Evolutionary conservation across 1,140 invertebrate genomes (phyloP), one percentile per base, ranked within the genome.

Genomic region (Plutomurus gul): DNA sequence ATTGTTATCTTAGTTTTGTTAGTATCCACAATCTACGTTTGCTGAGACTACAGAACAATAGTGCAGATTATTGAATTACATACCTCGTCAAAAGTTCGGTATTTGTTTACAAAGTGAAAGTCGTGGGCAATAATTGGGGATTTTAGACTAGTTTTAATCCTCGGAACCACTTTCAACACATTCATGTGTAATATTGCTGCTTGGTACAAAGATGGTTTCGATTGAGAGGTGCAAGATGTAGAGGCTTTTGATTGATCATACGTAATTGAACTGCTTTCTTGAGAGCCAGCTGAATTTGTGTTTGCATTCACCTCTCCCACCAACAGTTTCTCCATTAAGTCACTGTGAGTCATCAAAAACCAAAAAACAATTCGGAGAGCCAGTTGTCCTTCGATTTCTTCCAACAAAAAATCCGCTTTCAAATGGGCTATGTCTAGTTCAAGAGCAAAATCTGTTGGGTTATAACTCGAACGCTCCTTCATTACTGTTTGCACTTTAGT

Each of bases 41-140:
- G n/a, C n/a, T n/a, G n/a, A n/a, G n/a, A n/a, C n/a, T n/a, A n/a
- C n/a, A n/a, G n/a, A n/a, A n/a, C n/a, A 56, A 13, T 27, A 0
- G 30, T 25, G 22, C 16, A 51, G 27, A 6, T 56, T 22, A 27
- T 2, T 11, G 3, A 25, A 6, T 16, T 16, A 3, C 4, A 46
- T 49, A 84, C 83, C 81, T 84, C 83, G 76, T 84, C 79, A 81
- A 82, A 84, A 7, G 81, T 78, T 33, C 83, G 40, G 39, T 81
- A 75, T 25, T 77, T 78, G 27, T 81, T 84, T 16, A 82, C 81
- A 47, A 47, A 84, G 43, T 82, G 83, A 71, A 84, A 84, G n/a
- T 82, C 76, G 43, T 84, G 83, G 75, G 82, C 79, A 27, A 77
- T 25, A 49, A 79, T 82, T 5, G 39, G 22, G 22, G 39, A 22